Conservation (phyloP, 1,140 invertebrate genomes). For the Glossosoma conforme region DNA sequence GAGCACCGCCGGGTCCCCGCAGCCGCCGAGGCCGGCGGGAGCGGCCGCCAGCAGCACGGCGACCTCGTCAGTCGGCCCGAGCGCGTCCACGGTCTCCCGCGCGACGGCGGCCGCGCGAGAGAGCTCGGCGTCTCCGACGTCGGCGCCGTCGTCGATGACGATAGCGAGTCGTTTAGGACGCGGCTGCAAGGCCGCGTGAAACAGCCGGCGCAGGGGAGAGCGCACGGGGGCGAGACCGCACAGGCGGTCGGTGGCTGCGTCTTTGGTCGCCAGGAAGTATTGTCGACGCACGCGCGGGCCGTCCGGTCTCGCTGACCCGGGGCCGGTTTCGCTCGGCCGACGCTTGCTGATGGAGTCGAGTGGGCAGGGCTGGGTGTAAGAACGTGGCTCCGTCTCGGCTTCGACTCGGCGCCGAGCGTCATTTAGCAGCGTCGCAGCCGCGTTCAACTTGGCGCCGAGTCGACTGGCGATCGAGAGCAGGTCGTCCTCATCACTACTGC, state of each 20-base stretch:
- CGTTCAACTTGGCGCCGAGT: constrained; percentile 14
- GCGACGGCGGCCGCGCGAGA: constrained; percentile 40
- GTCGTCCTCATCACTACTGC: constrained; percentile 13
- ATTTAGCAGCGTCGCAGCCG: constrained; percentile 4
- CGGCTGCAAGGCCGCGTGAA: constrained; percentile 45
- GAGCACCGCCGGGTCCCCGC: not conserved
- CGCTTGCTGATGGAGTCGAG: constrained; percentile 42
- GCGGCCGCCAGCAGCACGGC: too few relatives aligned
- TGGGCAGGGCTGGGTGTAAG: constrained; percentile 47
- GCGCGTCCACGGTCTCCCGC: constrained; percentile 39
- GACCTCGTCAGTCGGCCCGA: constrained; percentile 41
- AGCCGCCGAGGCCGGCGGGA: not conserved
- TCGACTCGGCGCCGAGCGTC: constrained; percentile 8
- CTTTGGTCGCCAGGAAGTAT: constrained; percentile 44
- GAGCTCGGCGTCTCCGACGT: constrained; percentile 35
- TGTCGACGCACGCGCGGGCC: constrained; percentile 48
- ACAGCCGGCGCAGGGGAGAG: constrained; percentile 42
- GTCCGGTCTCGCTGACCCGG: constrained; percentile 34
- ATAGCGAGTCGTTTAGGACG: constrained; percentile 42
- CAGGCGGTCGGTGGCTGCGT: constrained; percentile 45
- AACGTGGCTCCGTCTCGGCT: constrained; percentile 30
- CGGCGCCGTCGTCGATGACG: constrained; percentile 40
- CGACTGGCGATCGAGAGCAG: constrained; percentile 8
- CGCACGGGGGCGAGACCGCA: constrained; percentile 40
- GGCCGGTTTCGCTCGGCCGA: constrained; percentile 28